phyloP scores from a whole-genome alignment of 2,888 invertebrate genomes.

The Caenorhabditis wallacei region DNA sequence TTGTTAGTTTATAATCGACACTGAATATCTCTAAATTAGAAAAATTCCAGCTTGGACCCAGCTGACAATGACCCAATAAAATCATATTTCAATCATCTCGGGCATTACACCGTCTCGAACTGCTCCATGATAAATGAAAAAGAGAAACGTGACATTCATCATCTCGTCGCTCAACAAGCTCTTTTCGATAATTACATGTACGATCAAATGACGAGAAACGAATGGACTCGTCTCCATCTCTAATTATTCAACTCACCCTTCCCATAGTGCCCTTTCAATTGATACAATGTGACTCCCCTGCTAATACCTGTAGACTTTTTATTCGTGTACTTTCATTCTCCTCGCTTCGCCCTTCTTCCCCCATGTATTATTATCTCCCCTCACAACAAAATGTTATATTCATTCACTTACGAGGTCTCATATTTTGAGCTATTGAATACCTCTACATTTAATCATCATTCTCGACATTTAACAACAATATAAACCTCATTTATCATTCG shows the following conservation, averaged over 20 bases:
- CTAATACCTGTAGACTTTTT: conserved; percentile 31
- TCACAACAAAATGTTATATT: background rate
- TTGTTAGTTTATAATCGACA: conserved; percentile 41
- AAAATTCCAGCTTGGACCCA: conserved; percentile 41
- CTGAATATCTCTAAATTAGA: background rate
- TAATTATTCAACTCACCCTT: background rate
- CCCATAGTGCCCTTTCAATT: conserved; percentile 27
- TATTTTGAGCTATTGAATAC: conserved; percentile 2
- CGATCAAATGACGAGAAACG: conserved; percentile 38
- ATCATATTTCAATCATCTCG: conserved; percentile 13
- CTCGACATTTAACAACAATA: background rate
- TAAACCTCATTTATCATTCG: conserved; percentile 12
- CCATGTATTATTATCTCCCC: background rate
- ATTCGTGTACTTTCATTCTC: conserved; percentile 39
- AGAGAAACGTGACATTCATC: conserved; percentile 8
- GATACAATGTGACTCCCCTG: conserved; percentile 25
- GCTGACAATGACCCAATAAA: background rate
- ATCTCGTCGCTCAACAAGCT: background rate
- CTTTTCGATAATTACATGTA: conserved; percentile 51
- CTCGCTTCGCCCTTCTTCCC: background rate
- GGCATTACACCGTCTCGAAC: conserved; percentile 25
- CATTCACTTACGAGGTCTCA: conserved; percentile 41
- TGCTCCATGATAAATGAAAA: conserved; percentile 45
- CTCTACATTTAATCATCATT: conserved; percentile 16
- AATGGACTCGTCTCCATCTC: conserved; percentile 22